phyloP scores from a whole-genome alignment of 2,888 invertebrate species.

The Patella pellucida region DNA sequence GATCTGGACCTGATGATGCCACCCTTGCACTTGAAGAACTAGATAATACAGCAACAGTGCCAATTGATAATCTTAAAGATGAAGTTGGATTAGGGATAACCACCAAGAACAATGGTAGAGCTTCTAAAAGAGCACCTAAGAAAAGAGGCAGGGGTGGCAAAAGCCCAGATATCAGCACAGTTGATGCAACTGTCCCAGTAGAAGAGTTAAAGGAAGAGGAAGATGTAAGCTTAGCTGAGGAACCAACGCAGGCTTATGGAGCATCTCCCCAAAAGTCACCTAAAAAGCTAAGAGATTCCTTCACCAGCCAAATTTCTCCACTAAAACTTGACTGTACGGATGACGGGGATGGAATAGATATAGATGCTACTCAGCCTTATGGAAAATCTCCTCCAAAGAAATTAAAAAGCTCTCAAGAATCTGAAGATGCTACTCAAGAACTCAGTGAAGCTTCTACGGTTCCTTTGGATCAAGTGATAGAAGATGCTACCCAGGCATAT shows the following conservation, averaged over 20 bases:
- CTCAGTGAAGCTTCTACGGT: neutral
- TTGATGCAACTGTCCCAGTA: conserved; percentile 14
- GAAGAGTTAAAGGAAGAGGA: conserved; percentile 21
- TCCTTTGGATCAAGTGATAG: neutral
- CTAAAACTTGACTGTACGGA: neutral
- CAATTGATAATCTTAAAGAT: conserved; percentile 8
- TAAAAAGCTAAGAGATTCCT: neutral
- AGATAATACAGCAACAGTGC: neutral
- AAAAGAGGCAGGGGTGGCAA: conserved; percentile 5
- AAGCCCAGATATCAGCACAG: conserved; percentile 13
- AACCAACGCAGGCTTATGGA: conserved; percentile 42
- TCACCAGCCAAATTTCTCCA: neutral
- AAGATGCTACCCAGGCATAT: conserved; percentile 11
- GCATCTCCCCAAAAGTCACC: conserved; percentile 30
- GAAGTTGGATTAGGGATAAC: conserved; percentile 21
- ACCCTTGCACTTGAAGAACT: conserved; percentile 19
- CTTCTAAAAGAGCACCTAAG: neutral
- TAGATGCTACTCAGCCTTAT: conserved; percentile 10
- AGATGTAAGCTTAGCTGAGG: conserved; percentile 2
- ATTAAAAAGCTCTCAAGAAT: neutral
- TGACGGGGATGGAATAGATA: neutral
- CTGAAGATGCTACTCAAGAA: neutral
- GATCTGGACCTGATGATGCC: conserved; percentile 28
- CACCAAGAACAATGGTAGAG: too few species aligned
- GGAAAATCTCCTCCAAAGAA: neutral